Conservation (phyloP, 2,113 vertebrate genomes). For the Rutilus rutilus region DNA sequence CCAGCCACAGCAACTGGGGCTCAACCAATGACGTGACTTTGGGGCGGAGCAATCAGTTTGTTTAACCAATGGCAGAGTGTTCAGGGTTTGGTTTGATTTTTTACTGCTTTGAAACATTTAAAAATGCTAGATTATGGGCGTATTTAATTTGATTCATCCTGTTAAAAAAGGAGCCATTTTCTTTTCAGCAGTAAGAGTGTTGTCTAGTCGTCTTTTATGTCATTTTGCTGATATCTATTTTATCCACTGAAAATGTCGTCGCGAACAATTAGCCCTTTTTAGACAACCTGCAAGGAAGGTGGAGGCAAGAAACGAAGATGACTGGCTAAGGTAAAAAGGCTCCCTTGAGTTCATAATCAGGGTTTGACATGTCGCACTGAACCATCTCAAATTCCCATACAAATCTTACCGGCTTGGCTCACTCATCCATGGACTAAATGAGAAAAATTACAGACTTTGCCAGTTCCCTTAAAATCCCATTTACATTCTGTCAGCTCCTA, state of each 20-base stretch:
- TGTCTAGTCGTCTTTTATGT: slow-evolving; percentile 19
- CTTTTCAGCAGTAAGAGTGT: not conserved
- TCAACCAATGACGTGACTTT: not conserved
- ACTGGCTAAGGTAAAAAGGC: slow-evolving; percentile 46
- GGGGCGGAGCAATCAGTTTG: too few species aligned
- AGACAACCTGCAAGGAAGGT: not conserved
- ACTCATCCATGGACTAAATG: slow-evolving; percentile 86
- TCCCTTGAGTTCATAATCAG: slow-evolving; percentile 69
- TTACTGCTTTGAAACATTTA: not conserved
- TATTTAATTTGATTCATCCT: not conserved
- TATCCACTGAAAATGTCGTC: slow-evolving; percentile 3
- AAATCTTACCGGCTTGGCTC: slow-evolving; percentile 78
- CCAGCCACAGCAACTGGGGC: not conserved
- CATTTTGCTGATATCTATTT: slow-evolving; percentile 27
- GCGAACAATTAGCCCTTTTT: slow-evolving; percentile 1
- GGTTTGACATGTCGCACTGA: slow-evolving; percentile 82
- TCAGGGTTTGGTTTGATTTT: not conserved
- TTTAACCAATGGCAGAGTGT: too few species aligned
- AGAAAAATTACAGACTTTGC: slow-evolving; percentile 86
- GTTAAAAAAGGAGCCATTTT: not conserved
- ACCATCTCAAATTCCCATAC: slow-evolving; percentile 80
- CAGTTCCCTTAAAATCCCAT: slow-evolving; percentile 85
- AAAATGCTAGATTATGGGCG: not conserved
- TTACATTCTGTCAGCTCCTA: slow-evolving; percentile 89
- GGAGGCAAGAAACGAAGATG: slow-evolving; percentile 63